Evolutionary conservation across 1,140 invertebrate species (phyloP).

Genomic region (Zaprionus camerounensis): DNA sequence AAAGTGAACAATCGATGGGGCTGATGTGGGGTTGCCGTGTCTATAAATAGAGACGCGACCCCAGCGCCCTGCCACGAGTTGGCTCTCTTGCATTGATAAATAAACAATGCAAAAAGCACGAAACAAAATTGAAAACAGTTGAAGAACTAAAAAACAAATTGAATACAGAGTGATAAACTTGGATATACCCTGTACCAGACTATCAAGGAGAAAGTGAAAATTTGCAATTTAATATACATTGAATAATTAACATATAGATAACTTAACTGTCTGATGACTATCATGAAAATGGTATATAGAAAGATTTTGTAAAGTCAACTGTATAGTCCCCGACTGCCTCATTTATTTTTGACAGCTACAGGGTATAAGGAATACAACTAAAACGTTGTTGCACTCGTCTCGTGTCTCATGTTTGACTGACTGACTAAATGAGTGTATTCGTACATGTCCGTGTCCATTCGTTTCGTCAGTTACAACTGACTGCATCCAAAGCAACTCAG

Average conservation of each 20-base stretch:
- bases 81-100: constrained; percentile 60
- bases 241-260: no score
- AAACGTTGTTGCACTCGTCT: constrained; percentile 38
- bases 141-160: constrained; percentile 42
- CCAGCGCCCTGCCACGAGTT: constrained; percentile 62
- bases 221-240: neutral
- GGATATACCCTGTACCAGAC: neutral
- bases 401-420: constrained; percentile 66
- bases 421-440: constrained; percentile 67
- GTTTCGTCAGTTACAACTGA: constrained; percentile 73
- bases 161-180: constrained; percentile 20
- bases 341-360: neutral
- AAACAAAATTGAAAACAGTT: constrained; percentile 37
- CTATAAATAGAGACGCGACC: constrained; percentile 64
- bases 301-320: neutral
- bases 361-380: constrained; percentile 14
- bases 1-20: constrained; percentile 56
- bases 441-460: constrained; percentile 24
- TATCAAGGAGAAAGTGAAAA: neutral
- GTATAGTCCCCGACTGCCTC: neutral
- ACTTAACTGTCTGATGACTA: no score
- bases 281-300: neutral
- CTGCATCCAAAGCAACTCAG: constrained; percentile 65
- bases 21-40: constrained; percentile 12
- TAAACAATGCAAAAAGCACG: constrained; percentile 55